These are phyloP conservation scores for Baryphthengus martii DNA, from an alignment of 2,113 vertebrate species.

Conservation along the genomic window DNA sequence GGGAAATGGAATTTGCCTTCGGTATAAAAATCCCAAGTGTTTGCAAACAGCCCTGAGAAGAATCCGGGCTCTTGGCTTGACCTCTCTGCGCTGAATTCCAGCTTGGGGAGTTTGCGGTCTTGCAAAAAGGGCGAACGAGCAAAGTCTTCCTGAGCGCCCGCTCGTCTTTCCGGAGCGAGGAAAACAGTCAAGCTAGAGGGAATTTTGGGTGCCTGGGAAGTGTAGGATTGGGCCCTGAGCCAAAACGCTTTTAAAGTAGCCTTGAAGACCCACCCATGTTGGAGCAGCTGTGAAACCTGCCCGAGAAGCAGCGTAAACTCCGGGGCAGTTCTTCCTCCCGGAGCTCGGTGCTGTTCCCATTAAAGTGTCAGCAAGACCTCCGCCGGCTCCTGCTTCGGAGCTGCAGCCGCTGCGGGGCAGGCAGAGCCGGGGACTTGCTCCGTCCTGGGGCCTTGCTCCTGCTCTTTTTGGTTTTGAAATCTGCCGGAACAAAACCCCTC, in stretches of 20 bases:
- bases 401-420: neutral
- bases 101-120: slow-evolving; percentile 11
- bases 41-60: slow-evolving; percentile 59
- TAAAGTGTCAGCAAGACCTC: neutral
- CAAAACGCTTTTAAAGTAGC: neutral
- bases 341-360: neutral
- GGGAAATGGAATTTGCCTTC: slow-evolving; percentile 56
- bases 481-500: neutral
- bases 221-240: neutral
- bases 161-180: rapidly evolving
- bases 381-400: neutral
- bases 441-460: neutral
- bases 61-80: slow-evolving; percentile 26
- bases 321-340: neutral
- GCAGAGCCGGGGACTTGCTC: neutral
- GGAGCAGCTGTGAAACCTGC: neutral
- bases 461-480: neutral
- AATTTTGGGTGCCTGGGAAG: neutral
- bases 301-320: neutral
- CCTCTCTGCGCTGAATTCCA: neutral
- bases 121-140: neutral
- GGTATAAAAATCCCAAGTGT: slow-evolving; percentile 37
- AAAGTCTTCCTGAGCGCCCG: neutral
- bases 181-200: neutral
- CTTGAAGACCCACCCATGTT: neutral